These are phyloP conservation scores for Cenopis cana DNA, from an alignment of 2,888 invertebrate genomes.

Conservation along the genomic window DNA sequence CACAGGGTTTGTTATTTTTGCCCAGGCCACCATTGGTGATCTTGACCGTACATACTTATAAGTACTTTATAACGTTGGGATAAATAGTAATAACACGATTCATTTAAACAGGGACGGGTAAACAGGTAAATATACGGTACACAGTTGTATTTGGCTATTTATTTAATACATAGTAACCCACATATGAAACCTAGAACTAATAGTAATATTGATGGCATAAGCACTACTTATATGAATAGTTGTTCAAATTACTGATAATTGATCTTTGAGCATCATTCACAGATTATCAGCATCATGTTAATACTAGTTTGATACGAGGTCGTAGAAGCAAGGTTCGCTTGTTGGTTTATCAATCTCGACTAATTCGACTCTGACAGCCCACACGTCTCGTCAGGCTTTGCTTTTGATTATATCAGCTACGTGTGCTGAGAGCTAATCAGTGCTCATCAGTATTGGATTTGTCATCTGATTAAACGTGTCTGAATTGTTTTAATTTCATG, in stretches of 20 bases:
- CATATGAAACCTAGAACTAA: too few relatives aligned
- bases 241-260: not conserved
- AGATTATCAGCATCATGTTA: not conserved
- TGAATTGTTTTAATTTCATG: not conserved
- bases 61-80: constrained; percentile 3
- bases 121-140: constrained; percentile 12
- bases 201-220: not conserved
- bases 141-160: not conserved
- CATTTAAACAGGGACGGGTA: constrained; percentile 11
- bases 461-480: not conserved
- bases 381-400: constrained; percentile 20
- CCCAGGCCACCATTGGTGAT: constrained; percentile 19
- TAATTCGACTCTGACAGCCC: constrained; percentile 10
- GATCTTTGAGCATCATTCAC: not conserved
- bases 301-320: constrained; percentile 1
- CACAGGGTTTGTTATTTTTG: constrained; percentile 32
- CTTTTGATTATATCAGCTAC: not conserved
- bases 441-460: not conserved
- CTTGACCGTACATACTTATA: constrained; percentile 36
- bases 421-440: not conserved
- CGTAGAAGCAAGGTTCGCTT: not conserved
- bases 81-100: constrained; percentile 18
- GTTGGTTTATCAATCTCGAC: constrained; percentile 25
- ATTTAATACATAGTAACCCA: not conserved
- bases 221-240: too few relatives aligned